These are phyloP conservation scores for Amblyopsis hoosieri DNA, from an alignment of 2,797 vertebrate species.

Conservation along the genomic window DNA sequence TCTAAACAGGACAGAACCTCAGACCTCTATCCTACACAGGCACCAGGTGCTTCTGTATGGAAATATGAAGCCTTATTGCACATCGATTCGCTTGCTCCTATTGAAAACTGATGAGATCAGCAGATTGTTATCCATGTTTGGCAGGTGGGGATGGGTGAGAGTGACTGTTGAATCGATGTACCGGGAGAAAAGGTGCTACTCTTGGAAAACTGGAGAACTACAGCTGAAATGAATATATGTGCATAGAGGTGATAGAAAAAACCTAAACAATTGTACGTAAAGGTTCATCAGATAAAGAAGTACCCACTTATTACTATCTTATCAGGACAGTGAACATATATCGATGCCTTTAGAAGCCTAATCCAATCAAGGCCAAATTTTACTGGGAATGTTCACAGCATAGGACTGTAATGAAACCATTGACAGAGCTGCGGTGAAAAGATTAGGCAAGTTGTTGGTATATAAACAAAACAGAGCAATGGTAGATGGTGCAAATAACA, in stretches of 20 bases:
- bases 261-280: too few species aligned
- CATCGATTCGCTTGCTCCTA: neutral
- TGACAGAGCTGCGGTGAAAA: constrained; percentile 3
- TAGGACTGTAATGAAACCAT: constrained; percentile 9
- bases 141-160: neutral
- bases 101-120: constrained; percentile 6
- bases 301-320: neutral
- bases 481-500: neutral
- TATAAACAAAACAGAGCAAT: constrained; percentile 7
- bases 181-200: neutral
- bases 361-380: neutral
- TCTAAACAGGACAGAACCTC: constrained; percentile 9
- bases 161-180: neutral
- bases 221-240: too few species aligned
- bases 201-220: neutral
- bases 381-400: constrained; percentile 24
- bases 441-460: neutral
- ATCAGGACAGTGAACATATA: constrained; percentile 2
- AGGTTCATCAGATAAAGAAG: too few species aligned
- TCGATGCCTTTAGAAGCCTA: neutral
- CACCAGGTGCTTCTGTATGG: neutral
- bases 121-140: neutral
- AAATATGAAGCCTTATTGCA: neutral
- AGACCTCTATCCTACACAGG: neutral
- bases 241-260: too few species aligned